Base-by-base conservation (phyloP, 1,140 invertebrate genomes). In the Tetragonula clypearis region DNA sequence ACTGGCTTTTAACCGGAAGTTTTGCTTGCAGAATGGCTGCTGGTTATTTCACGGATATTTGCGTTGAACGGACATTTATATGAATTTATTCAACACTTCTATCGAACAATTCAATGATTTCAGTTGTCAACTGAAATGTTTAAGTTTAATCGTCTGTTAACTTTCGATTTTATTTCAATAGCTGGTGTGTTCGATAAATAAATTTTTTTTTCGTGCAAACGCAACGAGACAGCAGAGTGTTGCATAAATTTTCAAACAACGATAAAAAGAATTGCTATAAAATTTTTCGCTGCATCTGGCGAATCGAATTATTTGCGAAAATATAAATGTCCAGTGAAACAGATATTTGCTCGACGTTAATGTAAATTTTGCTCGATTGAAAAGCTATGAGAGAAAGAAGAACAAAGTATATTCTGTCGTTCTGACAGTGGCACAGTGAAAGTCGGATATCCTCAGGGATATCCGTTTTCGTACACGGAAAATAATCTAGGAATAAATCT, bases 401-500 rank as follows among this genome's bases (percentile, higher is more conserved):
- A n/a, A n/a, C 21, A 41, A 55, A n/a, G 30, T 73, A 30, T 66
- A 55, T 62, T 35, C 26, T 58, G 9, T 4, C 41, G 30, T 71
- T 26, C 30, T 49, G 26, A 55, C 66, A 66, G 30, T 5, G 49
- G 71, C 56, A 15, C 66, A 76, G 41, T 8, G 41, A 49, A 49
- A 8, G 41, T 49, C 41, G 41, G 41, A 49, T 49, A 49, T 9
- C 62, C 55, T 72, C 71, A 55, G 62, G 82, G 14, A 60, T 35
- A 55, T 84, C 41, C 82, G 30, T 60, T 62, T 60, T 17, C 75
- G 62, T 71, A 78, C 66, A 49, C 30, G 66, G 66, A 72, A 84
- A 84, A 84, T 84, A 84, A 84, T 84, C 75, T 49, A 55, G 35
- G 82, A 79, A 79, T 79, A 84, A 84, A 84, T 84, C 76, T 84